These are phyloP conservation scores for Sinotaia quadrata DNA, from an alignment of 2,888 invertebrate genomes.

Conservation along the genomic window DNA sequence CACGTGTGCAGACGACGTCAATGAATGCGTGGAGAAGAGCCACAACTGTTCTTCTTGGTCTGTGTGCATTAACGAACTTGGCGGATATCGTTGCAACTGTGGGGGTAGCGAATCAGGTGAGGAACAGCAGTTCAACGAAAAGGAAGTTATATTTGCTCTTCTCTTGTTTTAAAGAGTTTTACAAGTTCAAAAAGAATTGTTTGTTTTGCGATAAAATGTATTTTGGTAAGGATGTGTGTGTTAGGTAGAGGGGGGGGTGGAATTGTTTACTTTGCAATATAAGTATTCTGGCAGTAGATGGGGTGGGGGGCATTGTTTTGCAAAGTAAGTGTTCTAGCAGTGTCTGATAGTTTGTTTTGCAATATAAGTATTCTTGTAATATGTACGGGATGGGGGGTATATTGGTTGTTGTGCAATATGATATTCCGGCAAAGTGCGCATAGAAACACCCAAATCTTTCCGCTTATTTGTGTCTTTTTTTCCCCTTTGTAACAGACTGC, in stretches of 20 bases:
- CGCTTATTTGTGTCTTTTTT: too few species aligned
- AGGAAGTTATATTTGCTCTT: too few species aligned
- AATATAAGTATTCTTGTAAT: not conserved
- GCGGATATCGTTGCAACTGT: slow-evolving; percentile 52
- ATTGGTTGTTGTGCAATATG: not conserved
- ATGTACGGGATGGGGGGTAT: not conserved
- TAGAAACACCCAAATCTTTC: too few species aligned
- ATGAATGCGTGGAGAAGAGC: slow-evolving; percentile 44
- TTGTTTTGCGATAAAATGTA: not conserved
- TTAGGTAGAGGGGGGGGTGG: not conserved
- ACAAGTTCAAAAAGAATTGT: not conserved
- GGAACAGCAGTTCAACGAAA: not conserved
- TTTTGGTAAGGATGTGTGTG: not conserved
- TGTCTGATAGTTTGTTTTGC: not conserved
- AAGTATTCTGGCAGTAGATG: not conserved
- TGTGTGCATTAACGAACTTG: slow-evolving; percentile 44
- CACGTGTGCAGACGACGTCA: slow-evolving; percentile 45
- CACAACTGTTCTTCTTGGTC: slow-evolving; percentile 42
- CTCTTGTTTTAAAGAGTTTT: too few species aligned
- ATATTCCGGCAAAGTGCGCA: too few species aligned
- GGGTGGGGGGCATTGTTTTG: not conserved
- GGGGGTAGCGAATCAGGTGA: slow-evolving; percentile 3
- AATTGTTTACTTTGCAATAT: not conserved
- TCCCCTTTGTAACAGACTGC: too few species aligned
- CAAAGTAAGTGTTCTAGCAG: not conserved